Evolutionary conservation across 2,888 invertebrate species (phyloP), one percentile per base, ranked within the genome.

Genomic region (Ectropis crepuscularia): DNA sequence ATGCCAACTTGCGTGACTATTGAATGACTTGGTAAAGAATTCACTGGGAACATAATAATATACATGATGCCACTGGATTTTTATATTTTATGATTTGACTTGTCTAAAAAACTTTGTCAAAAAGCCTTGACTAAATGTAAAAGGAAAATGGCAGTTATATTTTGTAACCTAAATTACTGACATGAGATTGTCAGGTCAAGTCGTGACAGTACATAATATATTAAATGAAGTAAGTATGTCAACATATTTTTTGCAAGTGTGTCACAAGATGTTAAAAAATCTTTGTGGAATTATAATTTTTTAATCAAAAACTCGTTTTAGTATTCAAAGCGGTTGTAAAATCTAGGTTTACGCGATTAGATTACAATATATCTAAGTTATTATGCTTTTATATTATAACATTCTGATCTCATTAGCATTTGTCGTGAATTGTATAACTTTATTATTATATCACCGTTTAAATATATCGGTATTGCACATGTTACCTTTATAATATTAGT

Each of bases 211-310:
- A 47, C 42, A 45, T 60, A 53, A 64, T 43, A 45, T 53, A 43
- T 53, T 53, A 43, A 36, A 9, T 11, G 36, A 45, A 11, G 8
- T 62, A 37, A 11, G 8, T 62, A 37, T 66, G 66, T 62, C 62
- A 66, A 42, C 45, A 38, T 9, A 45, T 38, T 0, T 39, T 53
- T 46, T 53, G 46, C 41, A 41, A n/a, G n/a, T n/a, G 10, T 51
- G 16, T 28, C 51, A 51, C 41, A 51, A 11, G 28, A 16, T 4
- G 16, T 28, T 28, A 8, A 39, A 39, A 7, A 9, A 42, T 10
- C 41, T 16, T 10, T n/a, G 8, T 38, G 7, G 38, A 38, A 50
- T 16, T 39, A 39, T 6, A 54, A 54, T 9, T 45, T 7, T 9
- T 55, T 55, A 16, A 10, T 47, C 8, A 6, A 39, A 55, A 55